Evolutionary conservation across 1,140 invertebrate genomes (phyloP).

Genomic region (Sinella curviseta): DNA sequence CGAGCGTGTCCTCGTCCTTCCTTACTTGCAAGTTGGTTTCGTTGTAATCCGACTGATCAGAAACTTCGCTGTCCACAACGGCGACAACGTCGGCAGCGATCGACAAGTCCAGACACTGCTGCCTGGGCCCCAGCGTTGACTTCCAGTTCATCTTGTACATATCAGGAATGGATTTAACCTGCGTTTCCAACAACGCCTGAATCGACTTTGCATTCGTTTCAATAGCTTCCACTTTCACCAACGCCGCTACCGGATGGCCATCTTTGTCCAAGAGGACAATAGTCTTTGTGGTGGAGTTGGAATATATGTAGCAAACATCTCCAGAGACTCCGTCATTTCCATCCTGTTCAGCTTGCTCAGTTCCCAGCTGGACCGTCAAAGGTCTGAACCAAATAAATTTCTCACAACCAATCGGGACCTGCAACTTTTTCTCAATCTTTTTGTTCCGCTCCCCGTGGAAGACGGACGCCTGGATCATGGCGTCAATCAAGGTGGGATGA

Average conservation of each 20-base stretch:
- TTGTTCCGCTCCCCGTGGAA: background rate
- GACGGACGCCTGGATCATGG: constrained; percentile 35
- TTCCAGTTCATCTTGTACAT: background rate
- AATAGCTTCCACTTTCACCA: background rate
- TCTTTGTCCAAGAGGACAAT: background rate
- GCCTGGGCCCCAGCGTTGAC: background rate
- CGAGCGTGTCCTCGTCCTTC: background rate
- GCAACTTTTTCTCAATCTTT: background rate
- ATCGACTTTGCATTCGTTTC: background rate
- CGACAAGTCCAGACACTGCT: background rate
- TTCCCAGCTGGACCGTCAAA: background rate
- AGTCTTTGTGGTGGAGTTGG: background rate
- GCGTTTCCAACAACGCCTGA: background rate
- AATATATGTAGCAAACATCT: background rate
- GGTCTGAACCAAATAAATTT: background rate
- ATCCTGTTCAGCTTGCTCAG: too few relatives aligned
- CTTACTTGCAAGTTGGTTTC: background rate
- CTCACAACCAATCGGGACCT: background rate
- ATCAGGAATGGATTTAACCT: background rate
- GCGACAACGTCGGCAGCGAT: background rate
- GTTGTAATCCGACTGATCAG: background rate
- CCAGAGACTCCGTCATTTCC: background rate
- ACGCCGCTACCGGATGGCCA: background rate
- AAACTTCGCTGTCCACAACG: background rate
- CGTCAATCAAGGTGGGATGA: constrained; percentile 34